These are phyloP conservation scores for Mesorhabditis belari DNA, from an alignment of 2,888 invertebrate species.

Conservation along the genomic window DNA sequence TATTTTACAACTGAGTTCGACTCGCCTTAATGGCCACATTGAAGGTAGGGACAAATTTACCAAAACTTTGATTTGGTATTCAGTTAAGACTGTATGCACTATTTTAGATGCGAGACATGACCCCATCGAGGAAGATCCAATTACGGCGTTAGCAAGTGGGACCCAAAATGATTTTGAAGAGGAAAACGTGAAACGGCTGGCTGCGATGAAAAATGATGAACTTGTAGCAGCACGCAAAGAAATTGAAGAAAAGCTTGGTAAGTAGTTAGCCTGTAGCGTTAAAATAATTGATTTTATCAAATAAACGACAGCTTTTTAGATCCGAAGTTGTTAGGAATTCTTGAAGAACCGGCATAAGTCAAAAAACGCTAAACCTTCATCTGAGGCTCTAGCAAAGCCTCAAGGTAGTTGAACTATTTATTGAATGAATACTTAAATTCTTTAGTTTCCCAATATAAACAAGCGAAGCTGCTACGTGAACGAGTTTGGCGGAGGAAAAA, in stretches of 20 bases:
- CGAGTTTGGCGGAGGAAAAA: neutral
- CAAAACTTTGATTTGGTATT: neutral
- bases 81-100: slow-evolving; percentile 1
- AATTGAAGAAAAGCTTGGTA: slow-evolving; percentile 16
- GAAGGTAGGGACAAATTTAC: neutral
- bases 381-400: slow-evolving; percentile 5
- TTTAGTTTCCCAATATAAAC: slow-evolving; percentile 15
- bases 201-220: slow-evolving; percentile 24
- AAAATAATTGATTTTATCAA: neutral
- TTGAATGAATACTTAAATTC: neutral
- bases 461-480: slow-evolving; percentile 4
- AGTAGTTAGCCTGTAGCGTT: neutral
- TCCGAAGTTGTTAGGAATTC: slow-evolving; percentile 31
- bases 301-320: slow-evolving; percentile 17
- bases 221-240: slow-evolving; percentile 25
- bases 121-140: slow-evolving; percentile 2
- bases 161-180: slow-evolving; percentile 9
- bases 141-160: slow-evolving; percentile 1
- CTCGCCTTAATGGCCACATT: slow-evolving; percentile 28
- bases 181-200: slow-evolving; percentile 13
- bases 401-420: neutral
- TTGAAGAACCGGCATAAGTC: slow-evolving; percentile 22
- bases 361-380: neutral
- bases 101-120: neutral
- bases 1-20: slow-evolving; percentile 46